phyloP scores from a whole-genome alignment of 2,113 vertebrate species.

The Colinus virginianus region DNA sequence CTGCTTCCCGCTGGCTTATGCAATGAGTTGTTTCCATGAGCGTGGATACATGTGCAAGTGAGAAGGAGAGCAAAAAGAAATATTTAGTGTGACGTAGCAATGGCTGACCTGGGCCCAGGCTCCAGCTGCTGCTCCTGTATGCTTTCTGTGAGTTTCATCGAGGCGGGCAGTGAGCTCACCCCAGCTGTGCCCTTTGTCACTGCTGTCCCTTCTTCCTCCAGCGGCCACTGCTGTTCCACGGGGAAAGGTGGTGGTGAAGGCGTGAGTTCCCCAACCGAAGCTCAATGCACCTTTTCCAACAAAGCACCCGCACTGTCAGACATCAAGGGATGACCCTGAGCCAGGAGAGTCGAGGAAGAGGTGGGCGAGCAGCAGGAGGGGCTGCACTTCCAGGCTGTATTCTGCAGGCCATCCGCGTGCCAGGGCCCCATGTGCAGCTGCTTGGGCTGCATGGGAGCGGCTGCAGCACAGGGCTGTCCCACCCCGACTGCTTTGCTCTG shows the following conservation, averaged over 20 bases:
- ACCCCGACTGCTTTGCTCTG: neutral
- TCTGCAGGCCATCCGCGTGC: neutral
- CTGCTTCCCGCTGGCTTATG: neutral
- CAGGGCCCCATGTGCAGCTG: neutral
- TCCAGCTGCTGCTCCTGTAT: neutral
- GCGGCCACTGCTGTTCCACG: accelerated
- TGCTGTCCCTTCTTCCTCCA: neutral
- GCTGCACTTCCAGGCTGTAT: neutral
- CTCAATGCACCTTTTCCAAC: neutral
- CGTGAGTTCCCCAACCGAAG: neutral
- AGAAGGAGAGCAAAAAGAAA: neutral
- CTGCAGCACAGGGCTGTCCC: neutral
- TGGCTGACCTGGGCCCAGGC: neutral
- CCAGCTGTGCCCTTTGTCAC: neutral
- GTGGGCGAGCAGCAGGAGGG: neutral
- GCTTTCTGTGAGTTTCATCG: neutral
- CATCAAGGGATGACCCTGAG: neutral
- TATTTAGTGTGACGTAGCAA: neutral
- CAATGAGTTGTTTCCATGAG: neutral
- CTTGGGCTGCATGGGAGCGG: neutral
- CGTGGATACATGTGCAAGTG: neutral
- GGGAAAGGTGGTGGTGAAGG: neutral
- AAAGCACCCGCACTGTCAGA: neutral
- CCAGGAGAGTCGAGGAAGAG: neutral
- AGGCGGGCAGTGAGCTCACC: neutral